Evolutionary conservation across 2,797 vertebrate genomes (phyloP).

Genomic region (Trachops cirrhosus): DNA sequence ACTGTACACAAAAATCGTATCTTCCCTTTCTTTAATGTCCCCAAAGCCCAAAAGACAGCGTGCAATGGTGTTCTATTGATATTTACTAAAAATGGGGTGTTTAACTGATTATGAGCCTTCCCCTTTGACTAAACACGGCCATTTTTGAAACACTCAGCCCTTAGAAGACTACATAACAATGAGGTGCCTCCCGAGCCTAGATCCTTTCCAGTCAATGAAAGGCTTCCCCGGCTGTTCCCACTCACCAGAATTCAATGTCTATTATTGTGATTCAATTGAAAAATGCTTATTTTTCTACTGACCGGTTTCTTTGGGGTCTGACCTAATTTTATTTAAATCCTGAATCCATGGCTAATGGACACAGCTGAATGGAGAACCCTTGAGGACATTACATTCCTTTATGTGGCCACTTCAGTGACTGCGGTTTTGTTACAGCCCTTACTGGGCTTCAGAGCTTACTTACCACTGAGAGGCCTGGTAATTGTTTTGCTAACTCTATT

Average conservation of each 20-base stretch:
- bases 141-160: not conserved
- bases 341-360: slow-evolving; percentile 14
- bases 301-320: slow-evolving; percentile 22
- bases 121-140: slow-evolving; percentile 23
- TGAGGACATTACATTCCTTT: not conserved
- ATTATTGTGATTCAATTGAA: not conserved
- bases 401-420: not conserved
- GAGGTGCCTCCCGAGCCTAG: not conserved
- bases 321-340: slow-evolving; percentile 47
- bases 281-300: slow-evolving; percentile 48
- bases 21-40: not conserved
- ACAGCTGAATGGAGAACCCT: not conserved
- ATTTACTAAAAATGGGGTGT: not conserved
- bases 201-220: slow-evolving; percentile 12
- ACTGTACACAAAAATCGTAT: not conserved
- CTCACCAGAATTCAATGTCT: not conserved
- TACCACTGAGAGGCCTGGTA: not conserved
- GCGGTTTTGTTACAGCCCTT: not conserved
- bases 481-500: not conserved
- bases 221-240: not conserved
- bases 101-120: not conserved
- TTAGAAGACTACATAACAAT: not conserved
- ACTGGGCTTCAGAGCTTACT: not conserved
- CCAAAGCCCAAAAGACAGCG: not conserved
- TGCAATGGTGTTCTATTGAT: not conserved